Percentiles rank a stretch among this genome's conserved stretches.
phyloP scores from a whole-genome alignment of 2,888 invertebrate genomes.

The Timema podura region DNA sequence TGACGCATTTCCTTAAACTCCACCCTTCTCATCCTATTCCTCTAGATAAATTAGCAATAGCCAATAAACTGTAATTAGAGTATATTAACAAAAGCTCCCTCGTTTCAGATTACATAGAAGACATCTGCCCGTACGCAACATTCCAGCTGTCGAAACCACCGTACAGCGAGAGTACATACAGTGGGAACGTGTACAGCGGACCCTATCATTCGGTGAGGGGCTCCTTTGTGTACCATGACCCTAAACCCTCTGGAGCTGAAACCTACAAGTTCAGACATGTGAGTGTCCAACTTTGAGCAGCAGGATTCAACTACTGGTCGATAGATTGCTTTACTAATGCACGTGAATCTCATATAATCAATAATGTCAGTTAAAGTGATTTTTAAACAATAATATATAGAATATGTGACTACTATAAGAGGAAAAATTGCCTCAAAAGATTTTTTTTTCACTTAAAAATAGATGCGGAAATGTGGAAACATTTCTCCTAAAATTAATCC shows the following conservation, averaged over 20 bases:
- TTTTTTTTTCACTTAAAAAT: too few species aligned
- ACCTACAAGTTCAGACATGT: constrained; percentile 72
- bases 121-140: constrained; percentile 89
- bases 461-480: too few species aligned
- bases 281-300: constrained; percentile 38
- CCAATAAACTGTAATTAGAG: neutral
- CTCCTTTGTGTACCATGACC: constrained; percentile 86
- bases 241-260: constrained; percentile 63
- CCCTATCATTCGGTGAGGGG: constrained; percentile 82
- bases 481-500: too few species aligned
- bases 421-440: too few species aligned
- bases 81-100: constrained; percentile 4
- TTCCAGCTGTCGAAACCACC: constrained; percentile 80
- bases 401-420: too few species aligned
- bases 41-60: neutral
- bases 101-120: constrained; percentile 79
- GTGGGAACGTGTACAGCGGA: constrained; percentile 81
- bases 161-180: constrained; percentile 87
- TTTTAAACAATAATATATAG: too few species aligned
- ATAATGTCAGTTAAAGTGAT: too few species aligned
- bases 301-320: too few species aligned
- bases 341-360: too few species aligned
- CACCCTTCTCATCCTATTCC: neutral
- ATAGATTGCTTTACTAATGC: too few species aligned
- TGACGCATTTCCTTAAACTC: neutral